Conservation (phyloP, 2,888 invertebrate genomes). For the Nomada flava region DNA sequence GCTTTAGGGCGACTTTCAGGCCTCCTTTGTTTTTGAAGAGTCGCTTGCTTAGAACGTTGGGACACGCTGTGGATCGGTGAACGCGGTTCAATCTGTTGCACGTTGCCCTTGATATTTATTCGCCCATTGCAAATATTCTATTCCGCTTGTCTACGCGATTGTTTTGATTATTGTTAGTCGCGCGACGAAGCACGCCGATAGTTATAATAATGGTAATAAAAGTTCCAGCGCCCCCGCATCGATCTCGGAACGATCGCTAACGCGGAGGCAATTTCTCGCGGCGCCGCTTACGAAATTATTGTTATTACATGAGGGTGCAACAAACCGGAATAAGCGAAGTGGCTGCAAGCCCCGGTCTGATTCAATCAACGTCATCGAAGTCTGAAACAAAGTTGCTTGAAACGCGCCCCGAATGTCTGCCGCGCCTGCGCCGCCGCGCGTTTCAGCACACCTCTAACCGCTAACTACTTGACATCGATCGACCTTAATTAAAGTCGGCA, state of each 20-base stretch:
- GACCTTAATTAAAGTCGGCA: constrained; percentile 65
- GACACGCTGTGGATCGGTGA: too few species aligned
- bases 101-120: too few species aligned
- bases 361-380: constrained; percentile 62
- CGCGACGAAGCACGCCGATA: too few species aligned
- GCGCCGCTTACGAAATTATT: constrained; percentile 37
- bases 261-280: not conserved
- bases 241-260: constrained; percentile 8
- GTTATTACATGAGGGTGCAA: constrained; percentile 35
- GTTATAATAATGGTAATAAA: too few species aligned
- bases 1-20: not conserved
- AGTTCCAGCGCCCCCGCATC: not conserved
- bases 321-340: constrained; percentile 46
- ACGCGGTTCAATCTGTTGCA: too few species aligned
- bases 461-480: constrained; percentile 64
- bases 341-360: constrained; percentile 51
- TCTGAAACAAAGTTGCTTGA: constrained; percentile 55
- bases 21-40: not conserved
- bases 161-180: too few species aligned
- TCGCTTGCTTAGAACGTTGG: too few species aligned
- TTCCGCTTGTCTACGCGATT: too few species aligned
- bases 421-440: constrained; percentile 28
- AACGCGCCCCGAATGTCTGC: constrained; percentile 40
- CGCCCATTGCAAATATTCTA: too few species aligned
- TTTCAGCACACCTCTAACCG: constrained; percentile 51